A percentile compares a stretch with the other conserved stretches of the same genome.
Evolutionary conservation across 35 echinoderm and acorn worm species (phyloP).

Genomic region (Apostichopus japonicus): DNA sequence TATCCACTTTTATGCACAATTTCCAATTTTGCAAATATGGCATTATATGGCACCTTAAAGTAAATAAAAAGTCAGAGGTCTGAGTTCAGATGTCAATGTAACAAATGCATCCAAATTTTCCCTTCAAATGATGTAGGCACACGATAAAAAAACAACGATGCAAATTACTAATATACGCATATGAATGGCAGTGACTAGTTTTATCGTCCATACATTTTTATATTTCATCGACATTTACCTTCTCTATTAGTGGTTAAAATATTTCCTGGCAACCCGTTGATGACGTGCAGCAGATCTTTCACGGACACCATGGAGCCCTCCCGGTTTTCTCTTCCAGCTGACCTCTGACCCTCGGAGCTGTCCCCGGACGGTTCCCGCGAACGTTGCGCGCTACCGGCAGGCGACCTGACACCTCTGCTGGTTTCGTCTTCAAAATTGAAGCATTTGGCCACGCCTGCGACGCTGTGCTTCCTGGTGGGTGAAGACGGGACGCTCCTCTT

Average conservation of each 20-base stretch:
- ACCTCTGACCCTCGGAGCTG: background rate
- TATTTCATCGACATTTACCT: background rate
- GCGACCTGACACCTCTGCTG: background rate
- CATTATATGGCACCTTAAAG: no score
- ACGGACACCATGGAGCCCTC: constrained; percentile 59
- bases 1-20: no score
- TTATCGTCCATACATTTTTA: background rate
- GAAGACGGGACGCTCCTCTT: constrained; percentile 47
- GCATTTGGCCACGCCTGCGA: background rate
- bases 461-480: constrained; percentile 56
- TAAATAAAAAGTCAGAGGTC: no score
- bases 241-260: background rate
- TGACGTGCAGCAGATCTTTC: constrained; percentile 76
- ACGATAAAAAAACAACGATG: no score
- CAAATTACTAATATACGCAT: no score
- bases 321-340: constrained; percentile 43
- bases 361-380: constrained; percentile 40
- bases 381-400: constrained; percentile 13
- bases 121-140: no score
- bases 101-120: no score
- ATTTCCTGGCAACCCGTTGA: constrained; percentile 63
- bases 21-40: no score
- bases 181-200: no score
- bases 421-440: constrained; percentile 51
- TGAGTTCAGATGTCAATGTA: no score